These are phyloP conservation scores for Eupeodes corollae DNA, from an alignment of 1,140 invertebrate species.

Conservation along the genomic window DNA sequence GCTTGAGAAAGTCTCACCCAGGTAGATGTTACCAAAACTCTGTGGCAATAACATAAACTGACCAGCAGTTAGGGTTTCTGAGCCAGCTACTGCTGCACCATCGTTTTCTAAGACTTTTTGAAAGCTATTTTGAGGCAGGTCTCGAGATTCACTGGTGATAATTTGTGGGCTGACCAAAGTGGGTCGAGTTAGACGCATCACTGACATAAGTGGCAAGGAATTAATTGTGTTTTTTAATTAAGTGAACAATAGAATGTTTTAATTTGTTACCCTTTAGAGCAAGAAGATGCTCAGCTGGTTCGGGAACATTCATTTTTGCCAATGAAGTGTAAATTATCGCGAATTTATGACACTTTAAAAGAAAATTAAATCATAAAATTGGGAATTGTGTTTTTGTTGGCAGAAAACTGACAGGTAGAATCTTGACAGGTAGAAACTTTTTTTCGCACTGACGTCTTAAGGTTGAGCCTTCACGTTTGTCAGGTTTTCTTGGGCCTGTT, in stretches of 20 bases:
- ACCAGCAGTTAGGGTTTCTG: conserved; percentile 72
- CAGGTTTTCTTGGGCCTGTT: too few species aligned
- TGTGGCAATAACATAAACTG: conserved; percentile 87
- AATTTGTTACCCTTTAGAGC: conserved; percentile 12
- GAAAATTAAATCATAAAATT: too few species aligned
- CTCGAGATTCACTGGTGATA: conserved; percentile 69
- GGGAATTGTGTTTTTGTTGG: too few species aligned
- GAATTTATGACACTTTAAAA: too few species aligned
- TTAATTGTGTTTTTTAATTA: neutral
- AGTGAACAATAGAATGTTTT: too few species aligned
- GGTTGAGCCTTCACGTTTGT: too few species aligned
- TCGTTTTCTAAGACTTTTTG: conserved; percentile 68
- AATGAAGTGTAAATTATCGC: too few species aligned
- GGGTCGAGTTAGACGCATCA: conserved; percentile 88
- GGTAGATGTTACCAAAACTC: conserved; percentile 77
- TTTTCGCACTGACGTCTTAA: too few species aligned
- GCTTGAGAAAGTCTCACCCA: conserved; percentile 94
- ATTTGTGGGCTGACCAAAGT: conserved; percentile 67
- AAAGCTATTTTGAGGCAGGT: conserved; percentile 69
- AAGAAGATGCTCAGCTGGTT: conserved; percentile 12
- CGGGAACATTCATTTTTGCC: neutral
- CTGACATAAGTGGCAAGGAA: conserved; percentile 38
- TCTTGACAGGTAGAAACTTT: too few species aligned
- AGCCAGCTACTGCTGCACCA: conserved; percentile 59
- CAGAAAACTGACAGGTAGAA: too few species aligned